These are phyloP conservation scores for Torymus aiolomorphi DNA, from an alignment of 2,888 invertebrate genomes.

Conservation along the genomic window DNA sequence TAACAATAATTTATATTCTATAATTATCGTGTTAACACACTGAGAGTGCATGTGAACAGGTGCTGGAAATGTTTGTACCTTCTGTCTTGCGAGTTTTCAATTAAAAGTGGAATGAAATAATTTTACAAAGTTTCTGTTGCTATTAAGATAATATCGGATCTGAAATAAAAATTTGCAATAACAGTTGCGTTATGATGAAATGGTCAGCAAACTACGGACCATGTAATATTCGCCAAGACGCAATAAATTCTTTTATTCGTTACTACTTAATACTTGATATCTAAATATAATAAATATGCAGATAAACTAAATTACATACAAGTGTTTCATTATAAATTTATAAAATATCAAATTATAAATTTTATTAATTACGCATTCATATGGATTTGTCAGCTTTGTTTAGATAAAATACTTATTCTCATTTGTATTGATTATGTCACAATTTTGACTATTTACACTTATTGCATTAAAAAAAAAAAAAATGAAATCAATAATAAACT, in stretches of 20 bases:
- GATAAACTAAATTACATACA: constrained; percentile 42
- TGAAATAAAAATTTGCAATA: constrained; percentile 40
- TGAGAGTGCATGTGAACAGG: constrained; percentile 41
- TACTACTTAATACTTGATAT: constrained; percentile 40
- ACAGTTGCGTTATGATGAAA: constrained; percentile 24
- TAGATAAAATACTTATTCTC: constrained; percentile 20
- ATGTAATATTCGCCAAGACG: constrained; percentile 24
- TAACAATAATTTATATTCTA: constrained; percentile 27
- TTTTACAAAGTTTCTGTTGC: constrained; percentile 1
- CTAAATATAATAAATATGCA: constrained; percentile 58
- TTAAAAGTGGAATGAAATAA: constrained; percentile 3
- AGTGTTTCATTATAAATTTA: constrained; percentile 37
- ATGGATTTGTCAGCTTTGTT: constrained; percentile 27
- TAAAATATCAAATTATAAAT: constrained; percentile 44
- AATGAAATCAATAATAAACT: constrained; percentile 1
- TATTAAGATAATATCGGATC: constrained; percentile 30
- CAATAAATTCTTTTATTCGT: constrained; percentile 35
- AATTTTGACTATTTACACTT: constrained; percentile 51
- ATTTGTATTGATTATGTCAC: constrained; percentile 17
- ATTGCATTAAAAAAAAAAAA: constrained; percentile 16
- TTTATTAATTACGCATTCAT: constrained; percentile 26
- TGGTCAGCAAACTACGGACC: constrained; percentile 14
- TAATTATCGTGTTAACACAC: not conserved
- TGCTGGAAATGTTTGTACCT: constrained; percentile 43
- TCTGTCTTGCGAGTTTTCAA: constrained; percentile 35